Base-by-base conservation (phyloP, 2,797 vertebrate genomes). In the Urocyon cinereoargenteus region DNA sequence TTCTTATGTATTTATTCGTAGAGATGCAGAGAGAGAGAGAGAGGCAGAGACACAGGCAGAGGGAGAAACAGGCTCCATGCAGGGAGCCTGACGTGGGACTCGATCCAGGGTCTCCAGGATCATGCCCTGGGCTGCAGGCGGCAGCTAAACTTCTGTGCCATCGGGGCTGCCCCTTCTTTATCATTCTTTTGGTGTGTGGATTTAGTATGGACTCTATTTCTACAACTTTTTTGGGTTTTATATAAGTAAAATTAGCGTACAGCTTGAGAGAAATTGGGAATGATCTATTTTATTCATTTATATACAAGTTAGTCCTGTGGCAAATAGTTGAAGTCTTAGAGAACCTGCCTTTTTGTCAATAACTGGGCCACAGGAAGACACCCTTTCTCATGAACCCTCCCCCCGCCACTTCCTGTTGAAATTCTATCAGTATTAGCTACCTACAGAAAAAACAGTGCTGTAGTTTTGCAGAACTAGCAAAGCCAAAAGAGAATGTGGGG, bases 321-420 rank as follows among this genome's bases (percentile, higher is more conserved):
- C 6, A 6, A 93, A 73, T 45, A 28, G 61, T 92, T 84, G 36
- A 88, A 89, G 36, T 68, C 62, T 87, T 51, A 9, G 55, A 96
- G 82, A 73, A 93, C 70, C 36, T 90, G 73, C 51, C 62, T 57
- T 97, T 94, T 96, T 94, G 57, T 98, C 95, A 96, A 88, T 96
- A 97, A 91, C 84, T 73, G 53, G 66, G 82, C 79, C 22, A 14
- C 85, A 94, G 96, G 93, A 97, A 98, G 95, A 93, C 91, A 84
- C 34, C 15, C 75, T 82, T 57, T 57, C 18, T 86, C 34, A 1
- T 12, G 31, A 75, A 31, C 26, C 51, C 73, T 22, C 62, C 62
- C 79, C 24, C 6, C n/a, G 14, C 82, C 87, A 86, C 91, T 97
- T 98, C 97, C 94, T 98, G 96, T 95, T 91, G 87, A 96, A 87